phyloP scores from a whole-genome alignment of 2,797 vertebrate species.

The Acrossocheilus wenchowensis region DNA sequence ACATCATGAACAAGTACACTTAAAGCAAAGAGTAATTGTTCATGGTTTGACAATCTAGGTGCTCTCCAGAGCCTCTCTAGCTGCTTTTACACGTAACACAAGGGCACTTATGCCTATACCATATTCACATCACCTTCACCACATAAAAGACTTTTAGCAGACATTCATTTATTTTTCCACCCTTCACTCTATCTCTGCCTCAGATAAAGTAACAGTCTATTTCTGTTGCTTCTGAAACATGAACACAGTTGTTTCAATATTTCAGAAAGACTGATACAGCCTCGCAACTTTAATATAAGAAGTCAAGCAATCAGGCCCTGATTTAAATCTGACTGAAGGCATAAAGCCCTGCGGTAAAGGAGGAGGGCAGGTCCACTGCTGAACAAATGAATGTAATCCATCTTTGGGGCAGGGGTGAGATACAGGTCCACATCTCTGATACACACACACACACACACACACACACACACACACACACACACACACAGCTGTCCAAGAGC shows the following conservation, averaged over 20 bases:
- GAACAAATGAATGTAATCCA: slow-evolving; percentile 17
- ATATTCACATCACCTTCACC: slow-evolving; percentile 11
- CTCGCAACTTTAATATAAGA: slow-evolving; percentile 14
- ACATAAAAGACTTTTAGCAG: background rate
- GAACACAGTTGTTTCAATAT: slow-evolving; percentile 36
- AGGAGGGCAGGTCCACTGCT: background rate
- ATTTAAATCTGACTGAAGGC: slow-evolving; percentile 37
- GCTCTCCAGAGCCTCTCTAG: slow-evolving; percentile 5
- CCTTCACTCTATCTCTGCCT: background rate
- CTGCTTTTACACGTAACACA: slow-evolving; percentile 15
- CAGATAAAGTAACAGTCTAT: slow-evolving; percentile 4
- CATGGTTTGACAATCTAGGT: background rate
- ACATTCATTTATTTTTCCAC: background rate
- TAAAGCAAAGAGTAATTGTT: background rate
- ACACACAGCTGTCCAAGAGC: background rate
- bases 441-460: background rate
- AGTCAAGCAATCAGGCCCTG: slow-evolving; percentile 36
- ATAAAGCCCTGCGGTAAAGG: slow-evolving; percentile 7
- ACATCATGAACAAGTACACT: background rate
- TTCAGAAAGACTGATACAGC: slow-evolving; percentile 23
- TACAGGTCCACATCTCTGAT: slow-evolving; percentile 19
- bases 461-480: background rate
- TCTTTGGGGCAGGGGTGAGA: slow-evolving; percentile 28
- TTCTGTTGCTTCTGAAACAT: slow-evolving; percentile 11
- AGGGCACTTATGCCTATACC: background rate